Conservation (phyloP, 2,888 invertebrate species). For the Hydrotaea cyrtoneurina region DNA sequence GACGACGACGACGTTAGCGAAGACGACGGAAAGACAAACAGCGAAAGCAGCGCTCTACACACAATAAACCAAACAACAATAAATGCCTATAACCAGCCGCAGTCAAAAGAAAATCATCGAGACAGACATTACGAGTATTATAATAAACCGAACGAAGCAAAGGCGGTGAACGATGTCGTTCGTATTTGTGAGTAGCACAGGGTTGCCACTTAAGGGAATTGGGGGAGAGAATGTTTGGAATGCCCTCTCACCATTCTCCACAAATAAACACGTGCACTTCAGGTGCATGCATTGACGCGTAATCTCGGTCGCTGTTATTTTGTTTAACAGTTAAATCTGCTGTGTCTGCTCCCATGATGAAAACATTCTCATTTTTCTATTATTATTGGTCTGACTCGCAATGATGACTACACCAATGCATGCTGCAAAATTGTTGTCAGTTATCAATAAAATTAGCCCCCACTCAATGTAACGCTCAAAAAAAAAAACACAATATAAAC, state of each 20-base stretch:
- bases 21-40: conserved; percentile 49
- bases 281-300: background rate
- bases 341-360: background rate
- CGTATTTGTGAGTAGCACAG: background rate
- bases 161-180: conserved; percentile 27
- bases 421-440: too few species aligned
- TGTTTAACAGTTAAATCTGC: background rate
- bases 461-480: conserved; percentile 1
- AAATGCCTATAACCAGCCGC: conserved; percentile 17
- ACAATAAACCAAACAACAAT: background rate
- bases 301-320: background rate
- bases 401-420: too few species aligned
- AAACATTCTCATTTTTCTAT: too few species aligned
- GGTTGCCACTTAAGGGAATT: conserved; percentile 4
- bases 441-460: background rate
- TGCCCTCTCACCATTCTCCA: background rate
- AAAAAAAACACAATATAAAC: background rate
- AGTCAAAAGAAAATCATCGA: conserved; percentile 57
- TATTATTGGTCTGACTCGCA: too few species aligned
- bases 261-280: background rate
- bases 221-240: background rate
- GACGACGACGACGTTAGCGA: conserved; percentile 41
- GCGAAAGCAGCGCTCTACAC: background rate
- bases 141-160: conserved; percentile 26
- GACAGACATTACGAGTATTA: conserved; percentile 43